Evolutionary conservation across 35 echinoderm and acorn worm species (phyloP).

Genomic region (Ophiothrix spiculata): DNA sequence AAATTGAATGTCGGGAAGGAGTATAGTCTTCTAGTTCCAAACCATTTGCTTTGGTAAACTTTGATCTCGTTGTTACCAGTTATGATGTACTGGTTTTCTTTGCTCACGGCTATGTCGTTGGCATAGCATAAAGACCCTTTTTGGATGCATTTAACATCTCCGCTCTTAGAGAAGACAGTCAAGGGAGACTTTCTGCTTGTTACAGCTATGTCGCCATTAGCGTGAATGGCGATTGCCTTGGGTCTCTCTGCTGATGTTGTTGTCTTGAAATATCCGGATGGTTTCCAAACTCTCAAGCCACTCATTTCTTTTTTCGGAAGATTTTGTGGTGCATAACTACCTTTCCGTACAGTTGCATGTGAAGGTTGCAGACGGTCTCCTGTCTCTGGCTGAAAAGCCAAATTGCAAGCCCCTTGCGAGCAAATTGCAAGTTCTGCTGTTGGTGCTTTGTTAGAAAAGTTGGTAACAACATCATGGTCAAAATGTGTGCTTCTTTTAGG

Average conservation of each 20-base stretch:
- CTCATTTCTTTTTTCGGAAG: not conserved
- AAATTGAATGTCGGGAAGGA: not conserved
- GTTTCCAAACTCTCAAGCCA: not conserved
- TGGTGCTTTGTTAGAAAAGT: no score
- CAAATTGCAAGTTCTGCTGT: no score
- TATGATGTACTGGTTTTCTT: not conserved
- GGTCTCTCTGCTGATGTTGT: not conserved
- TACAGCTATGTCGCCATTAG: not conserved
- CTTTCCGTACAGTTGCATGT: not conserved
- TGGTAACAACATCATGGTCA: no score
- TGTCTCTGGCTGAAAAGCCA: not conserved
- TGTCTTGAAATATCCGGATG: not conserved
- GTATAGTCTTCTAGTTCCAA: not conserved
- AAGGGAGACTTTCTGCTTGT: not conserved
- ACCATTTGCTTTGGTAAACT: not conserved
- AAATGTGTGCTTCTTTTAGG: no score
- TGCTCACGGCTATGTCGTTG: not conserved
- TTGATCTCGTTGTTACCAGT: not conserved
- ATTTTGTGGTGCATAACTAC: no score
- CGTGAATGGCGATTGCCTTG: not conserved
- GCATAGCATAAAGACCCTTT: not conserved
- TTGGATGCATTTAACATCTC: not conserved
- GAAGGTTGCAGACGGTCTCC: not conserved
- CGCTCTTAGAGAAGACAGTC: not conserved
- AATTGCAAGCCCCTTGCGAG: not conserved